Evolutionary conservation across 2,888 invertebrate species (phyloP), one percentile per base, ranked within the genome.

Genomic region (Syrphus vitripennis): DNA sequence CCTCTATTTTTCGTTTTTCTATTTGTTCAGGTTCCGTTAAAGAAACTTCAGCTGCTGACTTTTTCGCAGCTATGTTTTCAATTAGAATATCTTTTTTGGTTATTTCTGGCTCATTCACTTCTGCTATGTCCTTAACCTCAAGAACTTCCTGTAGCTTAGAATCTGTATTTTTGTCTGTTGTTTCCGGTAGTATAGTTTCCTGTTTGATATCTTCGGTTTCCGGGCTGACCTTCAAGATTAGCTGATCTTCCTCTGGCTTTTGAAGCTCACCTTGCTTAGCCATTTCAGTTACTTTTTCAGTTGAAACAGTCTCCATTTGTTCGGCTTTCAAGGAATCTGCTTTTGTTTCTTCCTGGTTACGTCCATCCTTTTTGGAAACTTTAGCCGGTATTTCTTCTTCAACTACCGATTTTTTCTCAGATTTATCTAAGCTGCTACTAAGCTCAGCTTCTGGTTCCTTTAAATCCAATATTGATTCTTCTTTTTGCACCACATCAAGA

Each of bases 21-120:
- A 67, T 50, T 34, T 19, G 5, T n/a, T 67, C 50, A n/a, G 50
- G 34, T 34, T 50, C 34, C 4, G 50, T 67, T n/a, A 24, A 4
- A 24, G 50, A 67, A 67, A 37, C 4, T 34, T 67, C 50, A 10
- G 50, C 67, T 31, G 50, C 4, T 14, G 50, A 67, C 4, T 34
- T 24, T 5, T 48, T 34, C 2, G n/a, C 21, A 5, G 21, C 34
- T 34, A 34, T 50, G 1, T 67, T 50, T 16, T 67, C n/a, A n/a
- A 67, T 9, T 12, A 42, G 7, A 6, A 48, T n/a, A 2, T 69
- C 48, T 10, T 69, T 75, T 34, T 75, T 53, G n/a, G 72, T 16
- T 0, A 67, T 24, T 31, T 57, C 57, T 5, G 59, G 4, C 24
- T 65, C 3, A 1, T 57, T 67, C 4, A 53, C n/a, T 50, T 63